Base-by-base conservation (phyloP, 2,888 invertebrate species). In the Balanococcus diminutus region DNA sequence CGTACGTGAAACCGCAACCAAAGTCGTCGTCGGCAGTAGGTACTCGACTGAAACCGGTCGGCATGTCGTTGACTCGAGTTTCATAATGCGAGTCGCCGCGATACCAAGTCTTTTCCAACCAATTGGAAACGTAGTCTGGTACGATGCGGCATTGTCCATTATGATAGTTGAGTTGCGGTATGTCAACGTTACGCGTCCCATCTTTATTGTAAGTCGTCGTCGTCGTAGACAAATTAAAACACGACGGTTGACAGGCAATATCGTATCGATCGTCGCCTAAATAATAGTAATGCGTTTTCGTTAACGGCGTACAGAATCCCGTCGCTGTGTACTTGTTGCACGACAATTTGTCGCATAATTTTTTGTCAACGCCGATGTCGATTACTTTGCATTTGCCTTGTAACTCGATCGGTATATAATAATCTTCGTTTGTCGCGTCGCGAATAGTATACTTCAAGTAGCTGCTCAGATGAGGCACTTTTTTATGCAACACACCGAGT, bases 11-110 rank as follows among this genome's bases (percentile, higher is more conserved):
- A 11, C 82, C 82, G 46, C 82, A 42, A 9, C 82, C 82, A 16
- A 46, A 28, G n/a, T n/a, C n/a, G n/a, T n/a, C n/a, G n/a, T n/a
- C n/a, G n/a, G n/a, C n/a, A n/a, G n/a, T n/a, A 16, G 39, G 16
- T 25, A 19, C 39, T 1, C 82, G 82, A 2, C 11, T 14, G 14
- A 82, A 46, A 8, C 82, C 82, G 19, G 82, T 82, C 8, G 82
- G 82, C 46, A 82, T 42, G 42, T 82, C 82, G 46, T 82, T 82
- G n/a, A 82, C 22, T 8, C 82, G 82, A 25, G 5, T 82, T 11
- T 46, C 51, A 22, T 42, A 82, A 6, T n/a, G 11, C 11, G 28
- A 5, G 28, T 42, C 82, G 14, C 8, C n/a, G n/a, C 82, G 82
- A 28, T 25, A 42, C 6, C 8, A 42, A 3, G 82, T 2, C 42